phyloP scores from a whole-genome alignment of 1,140 invertebrate species.

The Achroia grisella region DNA sequence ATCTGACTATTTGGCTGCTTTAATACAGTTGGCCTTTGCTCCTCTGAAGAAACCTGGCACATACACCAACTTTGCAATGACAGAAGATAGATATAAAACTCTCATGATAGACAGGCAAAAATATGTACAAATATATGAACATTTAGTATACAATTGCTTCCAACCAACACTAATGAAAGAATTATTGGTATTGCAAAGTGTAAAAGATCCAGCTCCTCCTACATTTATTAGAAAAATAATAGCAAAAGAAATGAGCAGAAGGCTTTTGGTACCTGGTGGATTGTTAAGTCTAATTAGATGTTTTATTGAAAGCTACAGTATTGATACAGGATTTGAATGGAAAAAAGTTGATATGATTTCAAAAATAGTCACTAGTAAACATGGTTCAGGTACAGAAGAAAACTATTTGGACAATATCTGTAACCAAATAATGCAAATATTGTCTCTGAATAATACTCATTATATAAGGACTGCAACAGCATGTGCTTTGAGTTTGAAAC shows the following conservation, averaged over 20 bases:
- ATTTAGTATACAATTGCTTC: conserved; percentile 75
- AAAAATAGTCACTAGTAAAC: conserved; percentile 76
- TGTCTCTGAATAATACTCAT: conserved; percentile 58
- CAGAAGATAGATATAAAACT: conserved; percentile 70
- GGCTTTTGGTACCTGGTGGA: conserved; percentile 76
- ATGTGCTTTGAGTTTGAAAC: conserved; percentile 73
- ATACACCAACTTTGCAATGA: conserved; percentile 67
- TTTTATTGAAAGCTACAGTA: conserved; percentile 76
- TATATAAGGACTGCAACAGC: conserved; percentile 66
- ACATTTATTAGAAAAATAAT: conserved; percentile 78
- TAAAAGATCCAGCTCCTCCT: conserved; percentile 73
- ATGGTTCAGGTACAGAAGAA: conserved; percentile 64
- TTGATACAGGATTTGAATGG: conserved; percentile 76
- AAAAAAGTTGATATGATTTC: conserved; percentile 79
- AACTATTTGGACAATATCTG: conserved; percentile 74
- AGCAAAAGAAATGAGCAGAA: conserved; percentile 74
- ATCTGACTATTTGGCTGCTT: conserved; percentile 75
- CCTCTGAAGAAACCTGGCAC: conserved; percentile 76
- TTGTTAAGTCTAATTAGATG: conserved; percentile 75
- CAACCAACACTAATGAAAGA: conserved; percentile 79
- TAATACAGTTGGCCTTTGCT: conserved; percentile 82
- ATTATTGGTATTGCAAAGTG: conserved; percentile 79
- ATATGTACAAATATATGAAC: conserved; percentile 72
- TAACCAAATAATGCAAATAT: conserved; percentile 67
- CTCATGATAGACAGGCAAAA: conserved; percentile 70